These are phyloP conservation scores for Syngnathus typhle DNA, from an alignment of 2,113 vertebrate genomes.

Conservation along the genomic window DNA sequence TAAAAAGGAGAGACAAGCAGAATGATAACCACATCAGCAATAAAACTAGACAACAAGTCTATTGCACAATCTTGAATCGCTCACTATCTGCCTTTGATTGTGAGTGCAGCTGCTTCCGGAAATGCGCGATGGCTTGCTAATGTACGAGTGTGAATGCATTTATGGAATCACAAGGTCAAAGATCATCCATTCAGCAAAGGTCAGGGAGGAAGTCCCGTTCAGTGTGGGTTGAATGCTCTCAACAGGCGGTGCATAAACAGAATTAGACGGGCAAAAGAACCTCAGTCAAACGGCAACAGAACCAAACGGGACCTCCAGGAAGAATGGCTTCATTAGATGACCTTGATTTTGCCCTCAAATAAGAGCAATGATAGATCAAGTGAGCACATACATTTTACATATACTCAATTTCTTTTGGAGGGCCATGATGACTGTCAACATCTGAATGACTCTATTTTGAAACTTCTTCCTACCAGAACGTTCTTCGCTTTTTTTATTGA, in stretches of 20 bases:
- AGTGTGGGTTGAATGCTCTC: constrained; percentile 25
- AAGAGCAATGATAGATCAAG: too few species aligned
- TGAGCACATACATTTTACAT: neutral
- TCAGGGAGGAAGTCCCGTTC: constrained; percentile 46
- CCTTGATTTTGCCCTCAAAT: too few species aligned
- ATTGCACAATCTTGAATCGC: constrained; percentile 23
- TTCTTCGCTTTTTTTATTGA: constrained; percentile 22
- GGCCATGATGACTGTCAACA: neutral
- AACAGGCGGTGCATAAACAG: constrained; percentile 51
- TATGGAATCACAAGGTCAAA: constrained; percentile 28
- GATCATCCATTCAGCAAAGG: constrained; percentile 37
- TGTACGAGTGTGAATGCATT: constrained; percentile 13
- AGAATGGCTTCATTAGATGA: neutral
- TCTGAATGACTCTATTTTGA: constrained; percentile 13
- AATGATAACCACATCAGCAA: constrained; percentile 37
- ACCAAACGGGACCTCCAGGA: neutral
- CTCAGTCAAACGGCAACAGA: constrained; percentile 25
- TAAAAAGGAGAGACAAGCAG: constrained; percentile 12
- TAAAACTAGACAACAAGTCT: constrained; percentile 41
- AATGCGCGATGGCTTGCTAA: constrained; percentile 8
- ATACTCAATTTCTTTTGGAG: too few species aligned
- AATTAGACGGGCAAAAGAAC: constrained; percentile 43
- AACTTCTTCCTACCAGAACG: constrained; percentile 25
- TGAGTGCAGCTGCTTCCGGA: constrained; percentile 37
- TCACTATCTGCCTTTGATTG: constrained; percentile 13